A percentile compares a stretch with the other conserved stretches of the same genome.
These are phyloP conservation scores for Marmota monax DNA, from an alignment of 2,113 vertebrate species.

Conservation along the genomic window DNA sequence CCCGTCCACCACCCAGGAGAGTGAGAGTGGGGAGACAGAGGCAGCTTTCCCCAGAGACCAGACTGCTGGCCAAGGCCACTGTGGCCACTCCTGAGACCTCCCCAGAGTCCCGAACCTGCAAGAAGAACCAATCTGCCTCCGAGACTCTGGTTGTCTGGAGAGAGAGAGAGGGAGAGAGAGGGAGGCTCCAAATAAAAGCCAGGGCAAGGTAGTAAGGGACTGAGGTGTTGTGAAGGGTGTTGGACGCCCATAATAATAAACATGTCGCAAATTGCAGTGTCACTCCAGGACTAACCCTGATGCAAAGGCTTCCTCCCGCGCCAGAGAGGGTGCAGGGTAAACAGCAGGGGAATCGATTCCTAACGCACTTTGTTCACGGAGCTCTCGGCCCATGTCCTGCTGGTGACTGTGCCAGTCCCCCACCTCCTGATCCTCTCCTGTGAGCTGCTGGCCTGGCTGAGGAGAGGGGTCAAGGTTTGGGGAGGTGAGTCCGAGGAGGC, in stretches of 20 bases:
- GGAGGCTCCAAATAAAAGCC: neutral
- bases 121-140: conserved; percentile 42
- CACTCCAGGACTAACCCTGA: conserved; percentile 56
- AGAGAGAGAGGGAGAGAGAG: neutral
- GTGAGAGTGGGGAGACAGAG: neutral
- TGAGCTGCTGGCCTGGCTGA: neutral
- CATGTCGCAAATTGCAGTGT: conserved; percentile 65
- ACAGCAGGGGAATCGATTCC: conserved; percentile 76
- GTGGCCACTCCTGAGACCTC: neutral
- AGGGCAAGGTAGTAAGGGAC: neutral
- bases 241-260: conserved; percentile 67
- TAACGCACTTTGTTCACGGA: conserved; percentile 61
- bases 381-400: conserved; percentile 46
- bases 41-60: neutral
- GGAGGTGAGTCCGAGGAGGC: neutral
- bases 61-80: neutral
- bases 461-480: neutral
- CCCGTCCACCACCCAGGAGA: neutral
- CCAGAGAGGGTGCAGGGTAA: neutral
- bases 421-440: neutral
- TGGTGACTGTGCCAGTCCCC: conserved; percentile 65
- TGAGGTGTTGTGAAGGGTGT: conserved; percentile 51
- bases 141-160: neutral
- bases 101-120: conserved; percentile 34
- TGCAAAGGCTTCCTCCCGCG: conserved; percentile 69